A percentile compares a stretch with the other conserved stretches of the same genome.
Conservation (phyloP, 2,888 invertebrate species). For the Drosophila limbata region DNA sequence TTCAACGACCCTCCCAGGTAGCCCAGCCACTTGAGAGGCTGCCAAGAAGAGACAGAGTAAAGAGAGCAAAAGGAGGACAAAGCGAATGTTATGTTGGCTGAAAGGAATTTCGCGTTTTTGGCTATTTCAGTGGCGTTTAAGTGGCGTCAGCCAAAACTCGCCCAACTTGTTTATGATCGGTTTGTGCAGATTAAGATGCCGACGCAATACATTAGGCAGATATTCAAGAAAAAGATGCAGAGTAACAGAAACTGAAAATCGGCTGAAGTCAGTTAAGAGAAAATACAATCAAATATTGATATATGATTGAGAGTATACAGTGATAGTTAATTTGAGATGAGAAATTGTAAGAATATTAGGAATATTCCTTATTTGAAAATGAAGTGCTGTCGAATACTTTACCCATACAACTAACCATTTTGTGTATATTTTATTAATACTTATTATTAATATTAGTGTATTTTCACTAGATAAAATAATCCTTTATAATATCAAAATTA, state of each 20-base stretch:
- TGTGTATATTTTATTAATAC: not conserved
- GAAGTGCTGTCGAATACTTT: not conserved
- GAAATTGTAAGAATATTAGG: not conserved
- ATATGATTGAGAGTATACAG: not conserved
- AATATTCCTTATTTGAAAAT: not conserved
- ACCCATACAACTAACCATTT: too few relatives aligned
- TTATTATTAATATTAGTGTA: too few relatives aligned
- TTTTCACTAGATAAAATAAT: too few relatives aligned
- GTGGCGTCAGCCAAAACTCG: slow-evolving; percentile 62
- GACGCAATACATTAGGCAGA: slow-evolving; percentile 29
- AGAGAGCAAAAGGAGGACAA: not conserved
- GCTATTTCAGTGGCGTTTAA: slow-evolving; percentile 71
- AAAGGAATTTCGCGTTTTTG: slow-evolving; percentile 59
- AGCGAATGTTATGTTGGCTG: slow-evolving; percentile 16
- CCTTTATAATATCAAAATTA: too few relatives aligned
- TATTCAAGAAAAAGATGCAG: not conserved
- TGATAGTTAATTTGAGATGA: not conserved
- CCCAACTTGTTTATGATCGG: slow-evolving; percentile 62
- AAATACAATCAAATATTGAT: not conserved
- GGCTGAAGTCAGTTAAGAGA: not conserved
- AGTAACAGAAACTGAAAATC: not conserved
- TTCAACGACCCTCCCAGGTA: slow-evolving; percentile 72
- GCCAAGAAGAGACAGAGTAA: slow-evolving; percentile 6
- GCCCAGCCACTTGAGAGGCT: slow-evolving; percentile 18
- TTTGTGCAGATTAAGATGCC: slow-evolving; percentile 51